Conservation (phyloP, 2,113 vertebrate species). For the Heterocephalus glaber region DNA sequence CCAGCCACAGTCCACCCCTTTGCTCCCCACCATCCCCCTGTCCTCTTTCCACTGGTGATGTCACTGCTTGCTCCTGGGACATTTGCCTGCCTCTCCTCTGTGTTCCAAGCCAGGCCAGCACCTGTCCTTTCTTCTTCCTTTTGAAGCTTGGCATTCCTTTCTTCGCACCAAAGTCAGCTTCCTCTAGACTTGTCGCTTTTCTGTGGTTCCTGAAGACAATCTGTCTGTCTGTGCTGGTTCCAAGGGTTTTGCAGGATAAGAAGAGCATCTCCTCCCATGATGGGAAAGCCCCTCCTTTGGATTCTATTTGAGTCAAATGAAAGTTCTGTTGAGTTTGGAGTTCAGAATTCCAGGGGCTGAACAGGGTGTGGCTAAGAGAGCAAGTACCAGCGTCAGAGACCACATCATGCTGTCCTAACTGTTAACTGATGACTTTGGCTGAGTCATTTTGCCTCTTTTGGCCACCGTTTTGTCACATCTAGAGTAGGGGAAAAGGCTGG, state of each 20-base stretch:
- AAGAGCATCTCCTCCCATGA: not conserved
- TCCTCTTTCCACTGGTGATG: not conserved
- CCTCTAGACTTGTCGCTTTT: not conserved
- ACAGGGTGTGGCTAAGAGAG: not conserved
- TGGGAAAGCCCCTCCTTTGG: not conserved
- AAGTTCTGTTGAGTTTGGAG: not conserved
- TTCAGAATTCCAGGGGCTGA: not conserved
- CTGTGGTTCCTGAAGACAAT: not conserved
- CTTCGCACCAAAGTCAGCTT: not conserved
- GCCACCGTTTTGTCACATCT: not conserved
- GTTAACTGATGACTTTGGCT: not conserved
- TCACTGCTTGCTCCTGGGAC: not conserved
- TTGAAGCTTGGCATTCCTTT: not conserved
- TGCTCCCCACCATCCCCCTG: not conserved
- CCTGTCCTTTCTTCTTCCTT: not conserved
- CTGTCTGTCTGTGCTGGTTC: not conserved
- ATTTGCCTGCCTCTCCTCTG: not conserved
- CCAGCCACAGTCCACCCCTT: not conserved
- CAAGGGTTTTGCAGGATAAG: not conserved
- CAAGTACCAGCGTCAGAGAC: not conserved
- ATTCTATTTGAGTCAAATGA: not conserved
- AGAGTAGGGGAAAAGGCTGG: not conserved
- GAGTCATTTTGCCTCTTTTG: slow-evolving; percentile 25
- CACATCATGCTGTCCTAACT: not conserved
- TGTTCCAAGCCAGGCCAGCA: not conserved